A percentile compares a stretch with the other conserved stretches of the same genome.
Evolutionary conservation across 2,113 vertebrate genomes (phyloP).

Genomic region (Theristicus caerulescens): DNA sequence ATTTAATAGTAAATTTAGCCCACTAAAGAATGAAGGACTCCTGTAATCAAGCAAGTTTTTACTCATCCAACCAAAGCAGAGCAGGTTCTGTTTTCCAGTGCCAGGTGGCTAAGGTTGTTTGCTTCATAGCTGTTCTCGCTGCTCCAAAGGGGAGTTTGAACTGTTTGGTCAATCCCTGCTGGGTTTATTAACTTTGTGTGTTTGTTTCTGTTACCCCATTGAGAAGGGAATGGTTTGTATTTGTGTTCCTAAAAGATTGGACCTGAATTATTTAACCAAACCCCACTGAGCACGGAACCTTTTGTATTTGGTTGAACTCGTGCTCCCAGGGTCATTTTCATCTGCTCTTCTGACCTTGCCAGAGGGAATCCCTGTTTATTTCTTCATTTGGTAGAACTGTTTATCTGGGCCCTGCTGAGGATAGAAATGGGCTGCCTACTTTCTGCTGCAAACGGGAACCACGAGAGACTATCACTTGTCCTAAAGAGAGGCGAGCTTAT

Average conservation of each 20-base stretch:
- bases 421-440: background rate
- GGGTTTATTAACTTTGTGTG: conserved; percentile 50
- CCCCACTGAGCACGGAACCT: background rate
- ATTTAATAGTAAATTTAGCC: background rate
- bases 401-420: background rate
- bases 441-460: background rate
- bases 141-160: background rate
- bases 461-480: background rate
- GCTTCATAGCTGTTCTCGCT: background rate
- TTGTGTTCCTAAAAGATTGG: conserved; percentile 45
- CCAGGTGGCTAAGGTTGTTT: background rate
- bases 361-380: conserved; percentile 16
- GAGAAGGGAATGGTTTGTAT: conserved; percentile 40
- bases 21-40: background rate
- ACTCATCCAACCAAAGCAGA: background rate
- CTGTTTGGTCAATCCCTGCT: conserved; percentile 42
- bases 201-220: conserved; percentile 28
- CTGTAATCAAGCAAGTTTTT: background rate
- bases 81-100: background rate
- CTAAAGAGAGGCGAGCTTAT: background rate
- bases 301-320: conserved; percentile 24
- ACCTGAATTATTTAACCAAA: conserved; percentile 35
- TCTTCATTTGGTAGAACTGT: background rate
- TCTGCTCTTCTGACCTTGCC: background rate
- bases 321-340: background rate